Evolutionary conservation across 2,888 invertebrate genomes (phyloP), one percentile per base, ranked within the genome.

Genomic region (Chirona hameri): DNA sequence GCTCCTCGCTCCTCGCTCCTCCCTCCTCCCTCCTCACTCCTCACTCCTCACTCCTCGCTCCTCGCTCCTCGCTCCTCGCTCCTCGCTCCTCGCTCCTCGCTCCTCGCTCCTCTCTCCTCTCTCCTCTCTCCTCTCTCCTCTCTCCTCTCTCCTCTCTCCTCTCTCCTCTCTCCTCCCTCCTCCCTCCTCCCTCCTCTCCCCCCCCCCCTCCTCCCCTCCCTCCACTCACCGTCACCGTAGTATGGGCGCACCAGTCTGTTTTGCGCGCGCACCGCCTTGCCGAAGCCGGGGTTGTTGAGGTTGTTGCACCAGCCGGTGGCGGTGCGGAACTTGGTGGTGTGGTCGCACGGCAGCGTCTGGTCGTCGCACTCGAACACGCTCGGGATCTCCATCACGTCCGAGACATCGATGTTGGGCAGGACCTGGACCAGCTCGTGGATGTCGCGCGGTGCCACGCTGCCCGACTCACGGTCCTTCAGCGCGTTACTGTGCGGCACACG

Each of bases 281-380:
- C 90, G 82, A 86, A 86, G 57, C 88, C 87, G 0, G 89, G 89
- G 84, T 87, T 86, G 72, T 87, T 87, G n/a, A 90, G 86, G 85
- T 90, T 90, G 85, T 90, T 90, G 84, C 90, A 90, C 89, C 89
- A 89, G 29, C 90, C 90, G 5, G 89, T 88, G 52, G 88, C 86
- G 7, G 89, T 88, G 27, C 89, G 86, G 85, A 87, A 89, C 82
- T 87, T 86, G 83, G 88, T 86, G 24, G 89, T 90, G 85, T 89
- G 89, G 85, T 90, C 90, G 85, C 90, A 90, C 0, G 89, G 90
- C 39, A 89, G 85, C 9, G 88, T 88, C 83, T 89, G 87, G 84
- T 89, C 88, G 81, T 89, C 88, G 84, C 89, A 89, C 83, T 87
- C 86, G 85, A 88, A 88, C 81, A 87, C 87, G 83, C 87, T 87